Percentiles rank a stretch among this genome's conserved stretches.
Evolutionary conservation across 2,888 invertebrate species (phyloP).

Genomic region (Acanthosepion pharaonis): DNA sequence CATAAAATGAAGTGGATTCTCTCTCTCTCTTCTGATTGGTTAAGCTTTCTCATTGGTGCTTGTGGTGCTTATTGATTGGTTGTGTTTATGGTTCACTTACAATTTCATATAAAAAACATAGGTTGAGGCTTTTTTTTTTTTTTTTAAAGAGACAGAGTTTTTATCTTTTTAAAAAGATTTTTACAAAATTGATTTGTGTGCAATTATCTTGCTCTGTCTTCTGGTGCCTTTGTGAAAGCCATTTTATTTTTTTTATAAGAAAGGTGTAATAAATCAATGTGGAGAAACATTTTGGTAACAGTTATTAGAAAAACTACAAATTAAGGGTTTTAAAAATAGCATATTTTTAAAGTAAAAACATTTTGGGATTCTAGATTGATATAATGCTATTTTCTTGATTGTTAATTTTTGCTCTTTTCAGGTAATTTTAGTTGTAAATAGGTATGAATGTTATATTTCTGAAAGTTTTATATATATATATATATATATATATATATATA

Average conservation of each 20-base stretch:
- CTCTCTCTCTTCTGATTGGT: background rate
- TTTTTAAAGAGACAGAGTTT: too few species aligned
- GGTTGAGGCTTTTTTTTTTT: too few species aligned
- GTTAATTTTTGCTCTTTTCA: background rate
- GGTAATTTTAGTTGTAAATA: background rate
- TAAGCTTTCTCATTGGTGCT: too few species aligned
- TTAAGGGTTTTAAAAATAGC: constrained; percentile 5
- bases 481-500: too few species aligned
- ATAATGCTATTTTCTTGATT: background rate
- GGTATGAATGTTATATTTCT: background rate
- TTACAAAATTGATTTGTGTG: background rate
- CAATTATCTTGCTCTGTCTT: background rate
- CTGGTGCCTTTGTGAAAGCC: background rate
- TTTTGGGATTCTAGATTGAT: background rate
- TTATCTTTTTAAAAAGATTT: too few species aligned
- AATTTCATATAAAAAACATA: background rate
- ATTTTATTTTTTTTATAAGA: background rate
- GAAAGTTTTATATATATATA: background rate
- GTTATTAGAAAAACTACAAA: background rate
- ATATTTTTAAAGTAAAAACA: background rate
- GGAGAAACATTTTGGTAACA: background rate
- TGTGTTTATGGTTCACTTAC: background rate
- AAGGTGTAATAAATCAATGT: background rate
- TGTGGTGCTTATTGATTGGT: background rate
- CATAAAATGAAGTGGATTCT: background rate